These are phyloP conservation scores for Pelmatolapia mariae DNA, from an alignment of 2,113 vertebrate species.

Conservation along the genomic window DNA sequence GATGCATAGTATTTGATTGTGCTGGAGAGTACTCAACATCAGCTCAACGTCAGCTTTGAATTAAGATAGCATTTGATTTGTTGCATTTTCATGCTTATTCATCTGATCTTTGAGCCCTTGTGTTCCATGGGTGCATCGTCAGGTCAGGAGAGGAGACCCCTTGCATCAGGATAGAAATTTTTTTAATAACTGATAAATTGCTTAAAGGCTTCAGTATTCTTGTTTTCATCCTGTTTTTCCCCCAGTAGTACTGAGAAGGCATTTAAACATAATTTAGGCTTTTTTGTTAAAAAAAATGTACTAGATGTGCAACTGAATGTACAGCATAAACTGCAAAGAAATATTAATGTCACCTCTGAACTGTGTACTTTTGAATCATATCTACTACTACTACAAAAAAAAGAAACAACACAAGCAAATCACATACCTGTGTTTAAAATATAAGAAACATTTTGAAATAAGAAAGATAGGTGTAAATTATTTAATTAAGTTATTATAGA, in stretches of 20 bases:
- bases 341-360: not conserved
- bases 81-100: not conserved
- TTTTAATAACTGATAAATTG: not conserved
- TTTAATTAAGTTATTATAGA: not conserved
- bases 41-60: not conserved
- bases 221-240: accelerated
- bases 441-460: not conserved
- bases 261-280: not conserved
- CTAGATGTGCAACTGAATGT: not conserved
- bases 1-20: not conserved
- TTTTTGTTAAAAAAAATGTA: not conserved
- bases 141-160: not conserved
- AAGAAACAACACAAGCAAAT: not conserved
- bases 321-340: not conserved
- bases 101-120: not conserved
- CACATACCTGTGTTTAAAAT: not conserved
- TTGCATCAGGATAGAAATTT: not conserved
- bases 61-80: not conserved
- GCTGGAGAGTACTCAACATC: not conserved
- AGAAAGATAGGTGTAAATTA: not conserved
- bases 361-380: not conserved
- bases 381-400: not conserved
- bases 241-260: not conserved
- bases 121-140: not conserved
- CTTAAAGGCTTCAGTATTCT: not conserved